Base-by-base conservation (phyloP, 2,113 vertebrate genomes). In the Takifugu flavidus region DNA sequence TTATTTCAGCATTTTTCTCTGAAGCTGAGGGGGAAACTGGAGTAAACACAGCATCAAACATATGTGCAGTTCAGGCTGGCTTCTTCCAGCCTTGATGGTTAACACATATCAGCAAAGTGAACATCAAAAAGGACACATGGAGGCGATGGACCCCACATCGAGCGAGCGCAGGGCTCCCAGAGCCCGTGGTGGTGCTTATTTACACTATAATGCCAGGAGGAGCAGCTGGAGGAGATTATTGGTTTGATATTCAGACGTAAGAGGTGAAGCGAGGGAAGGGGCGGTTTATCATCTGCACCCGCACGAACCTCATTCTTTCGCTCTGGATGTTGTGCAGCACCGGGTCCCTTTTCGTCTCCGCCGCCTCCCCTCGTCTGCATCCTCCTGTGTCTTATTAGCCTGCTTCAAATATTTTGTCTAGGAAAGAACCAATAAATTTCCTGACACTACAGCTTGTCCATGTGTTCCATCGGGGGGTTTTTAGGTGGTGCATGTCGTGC, bases 381-480 rank as follows among this genome's bases (percentile, higher is more conserved):
- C 70, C 66, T 56, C 79, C 80, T 83, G 74, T 49, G 44, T 77
- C 77, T 83, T 57, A 64, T 89, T 87, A 78, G 63, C n/a, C 31
- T 74, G 74, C 55, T 72, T 84, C 56, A 91, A 89, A 90, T 90
- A 89, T 88, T 92, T 88, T 86, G 88, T 92, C 88, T 88, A 72
- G 62, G 77, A 80, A 80, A 80, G 82, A 89, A 83, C 86, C 77
- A 79, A 88, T 86, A 73, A 75, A 79, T 89, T 90, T 82, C 73
- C 80, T 83, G 78, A 74, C 49, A 65, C 26, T 63, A 25, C 53
- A 69, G 43, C 49, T 26, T 75, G 61, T 72, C 65, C 64, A 15
- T 74, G 63, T 62, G 58, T 70, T 49, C 58, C 49, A 61, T 56
- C 49, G 20, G 25, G 28, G 39, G 42, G 39, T 12, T 29, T 53